These are phyloP conservation scores for Hyaena hyaena DNA, from an alignment of 2,113 vertebrate species.

Conservation along the genomic window DNA sequence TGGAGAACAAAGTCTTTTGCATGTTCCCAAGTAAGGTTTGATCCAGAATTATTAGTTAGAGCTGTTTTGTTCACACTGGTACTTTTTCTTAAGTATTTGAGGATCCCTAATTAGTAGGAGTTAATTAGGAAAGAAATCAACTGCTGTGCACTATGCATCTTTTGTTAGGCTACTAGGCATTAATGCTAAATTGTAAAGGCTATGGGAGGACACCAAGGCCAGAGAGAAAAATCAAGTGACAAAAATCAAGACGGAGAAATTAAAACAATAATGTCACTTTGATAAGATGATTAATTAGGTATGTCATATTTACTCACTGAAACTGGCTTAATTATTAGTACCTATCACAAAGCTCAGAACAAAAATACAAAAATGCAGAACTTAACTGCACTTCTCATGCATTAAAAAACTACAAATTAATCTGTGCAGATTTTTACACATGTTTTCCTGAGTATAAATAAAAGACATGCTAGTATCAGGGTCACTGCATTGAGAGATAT, in stretches of 20 bases:
- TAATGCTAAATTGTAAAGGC: not conserved
- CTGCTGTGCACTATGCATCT: not conserved
- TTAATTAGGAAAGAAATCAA: conserved; percentile 68
- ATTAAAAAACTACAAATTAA: conserved; percentile 38
- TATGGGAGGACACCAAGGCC: not conserved
- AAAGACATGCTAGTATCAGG: not conserved
- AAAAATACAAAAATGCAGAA: conserved; percentile 45
- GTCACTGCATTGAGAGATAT: not conserved
- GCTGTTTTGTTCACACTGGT: not conserved
- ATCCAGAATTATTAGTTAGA: conserved; percentile 50
- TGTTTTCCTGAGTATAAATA: conserved; percentile 14
- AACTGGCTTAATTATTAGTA: conserved; percentile 53
- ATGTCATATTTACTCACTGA: conserved; percentile 1
- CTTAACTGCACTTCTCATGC: not conserved
- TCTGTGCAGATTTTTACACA: not conserved
- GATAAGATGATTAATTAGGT: not conserved
- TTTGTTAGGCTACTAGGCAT: conserved; percentile 4
- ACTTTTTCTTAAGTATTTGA: conserved; percentile 59
- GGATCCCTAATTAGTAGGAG: conserved; percentile 42
- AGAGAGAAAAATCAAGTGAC: conserved; percentile 43
- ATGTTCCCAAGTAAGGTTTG: conserved; percentile 30
- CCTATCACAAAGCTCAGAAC: not conserved
- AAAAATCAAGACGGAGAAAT: conserved; percentile 47
- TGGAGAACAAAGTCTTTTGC: conserved; percentile 25
- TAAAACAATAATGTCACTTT: conserved; percentile 17